A percentile compares a stretch with the other conserved stretches of the same genome.
phyloP scores from a whole-genome alignment of 2,888 invertebrate genomes.

The Crossocerus cetratus region DNA sequence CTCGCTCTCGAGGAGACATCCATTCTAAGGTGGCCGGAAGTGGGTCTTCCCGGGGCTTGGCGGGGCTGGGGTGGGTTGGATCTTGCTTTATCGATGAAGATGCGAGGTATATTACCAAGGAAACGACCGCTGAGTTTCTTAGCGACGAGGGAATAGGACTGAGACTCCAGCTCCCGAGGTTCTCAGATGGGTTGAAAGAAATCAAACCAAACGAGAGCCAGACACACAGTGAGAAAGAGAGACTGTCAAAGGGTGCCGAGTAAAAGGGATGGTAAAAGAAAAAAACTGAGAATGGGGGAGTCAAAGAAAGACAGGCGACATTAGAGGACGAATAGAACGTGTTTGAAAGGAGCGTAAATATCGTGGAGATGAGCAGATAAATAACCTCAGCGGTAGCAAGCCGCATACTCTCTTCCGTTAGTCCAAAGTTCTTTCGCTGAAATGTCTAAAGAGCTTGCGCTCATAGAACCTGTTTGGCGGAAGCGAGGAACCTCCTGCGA shows the following conservation, averaged over 20 bases:
- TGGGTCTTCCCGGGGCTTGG: too few species aligned
- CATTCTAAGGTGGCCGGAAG: too few species aligned
- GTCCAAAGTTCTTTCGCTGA: background rate
- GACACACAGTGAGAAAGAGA: background rate
- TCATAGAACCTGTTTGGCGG: background rate
- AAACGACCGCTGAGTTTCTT: slow-evolving; percentile 26
- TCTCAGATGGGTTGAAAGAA: background rate
- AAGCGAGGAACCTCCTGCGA: background rate
- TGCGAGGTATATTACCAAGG: slow-evolving; percentile 10
- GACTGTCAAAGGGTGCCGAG: background rate
- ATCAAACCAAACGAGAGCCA: background rate
- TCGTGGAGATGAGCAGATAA: slow-evolving; percentile 2
- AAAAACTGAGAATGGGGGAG: background rate
- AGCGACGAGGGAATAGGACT: background rate
- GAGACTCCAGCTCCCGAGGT: background rate
- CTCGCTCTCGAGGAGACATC: too few species aligned
- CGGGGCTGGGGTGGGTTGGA: too few species aligned
- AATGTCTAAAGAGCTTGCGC: background rate
- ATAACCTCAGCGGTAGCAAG: background rate
- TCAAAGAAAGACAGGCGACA: slow-evolving; percentile 19
- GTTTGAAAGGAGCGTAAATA: slow-evolving; percentile 21
- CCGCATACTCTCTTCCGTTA: background rate
- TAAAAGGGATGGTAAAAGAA: slow-evolving; percentile 3
- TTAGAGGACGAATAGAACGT: background rate
- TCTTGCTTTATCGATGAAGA: slow-evolving; percentile 7